Base-by-base conservation (phyloP, 2,797 vertebrate genomes). In the Bucorvus abyssinicus region DNA sequence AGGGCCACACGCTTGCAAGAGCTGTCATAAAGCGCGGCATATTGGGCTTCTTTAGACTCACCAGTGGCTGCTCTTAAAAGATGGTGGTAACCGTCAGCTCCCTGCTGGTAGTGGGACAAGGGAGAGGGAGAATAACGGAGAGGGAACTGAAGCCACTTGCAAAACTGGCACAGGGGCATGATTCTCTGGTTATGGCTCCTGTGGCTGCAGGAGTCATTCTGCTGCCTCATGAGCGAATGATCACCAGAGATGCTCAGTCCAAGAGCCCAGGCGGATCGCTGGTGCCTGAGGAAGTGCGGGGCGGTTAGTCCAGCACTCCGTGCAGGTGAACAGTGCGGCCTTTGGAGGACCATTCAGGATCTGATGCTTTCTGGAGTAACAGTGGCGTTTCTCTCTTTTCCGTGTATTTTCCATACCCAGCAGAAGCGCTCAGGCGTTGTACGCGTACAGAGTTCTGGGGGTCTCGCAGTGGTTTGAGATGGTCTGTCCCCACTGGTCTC, bases 351-450 rank as follows among this genome's bases (percentile, higher is more conserved):
- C 47, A 0, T 7, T 50, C 71, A 34, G 67, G 57, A 29, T 21
- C 27, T 21, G 2, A 14, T 4, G 29, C 55, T 68, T 73, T 50
- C 67, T 50, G 38, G 47, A 47, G 29, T 5, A 32, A 7, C 24
- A 34, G 36, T 44, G 38, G 4, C 2, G 0, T 55, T 91, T 76
- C 70, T 64, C 21, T 60, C 53, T n/a, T 47, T 21, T 11, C 3
- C 0, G 0, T 12, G 6, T 38, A 10, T 22, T 53, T 60, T 12
- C 3, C 11, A 2, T 6, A 2, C 21, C 40, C 47, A 42, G 1
- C 50, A 82, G 61, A 45, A 65, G 38, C 1, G 4, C 30, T 45
- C 10, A 1, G 7, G 10, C 26, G 0, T 6, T 65, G 14, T 44
- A 1, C 0, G 5, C 12, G 1, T 29, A 9, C 9, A 36, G 13